These are phyloP conservation scores for Hypocryptadius cinnamomeus DNA, from an alignment of 2,113 vertebrate genomes.

Conservation along the genomic window DNA sequence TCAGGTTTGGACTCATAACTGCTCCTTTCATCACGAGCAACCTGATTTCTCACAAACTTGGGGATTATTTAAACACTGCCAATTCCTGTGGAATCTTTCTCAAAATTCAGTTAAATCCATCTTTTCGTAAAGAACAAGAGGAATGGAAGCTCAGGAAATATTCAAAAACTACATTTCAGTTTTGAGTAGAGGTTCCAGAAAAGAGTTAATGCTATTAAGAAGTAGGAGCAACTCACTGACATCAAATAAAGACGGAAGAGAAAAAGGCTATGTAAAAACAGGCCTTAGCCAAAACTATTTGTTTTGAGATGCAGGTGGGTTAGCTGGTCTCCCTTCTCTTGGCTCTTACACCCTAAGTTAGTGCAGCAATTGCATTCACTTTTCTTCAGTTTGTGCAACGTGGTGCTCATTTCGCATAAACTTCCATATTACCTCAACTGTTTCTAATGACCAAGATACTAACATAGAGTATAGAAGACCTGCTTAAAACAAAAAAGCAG, in stretches of 20 bases:
- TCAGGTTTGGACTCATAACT: neutral
- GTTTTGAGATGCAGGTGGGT: neutral
- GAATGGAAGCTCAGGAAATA: neutral
- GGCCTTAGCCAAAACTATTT: neutral
- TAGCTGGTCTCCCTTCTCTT: neutral
- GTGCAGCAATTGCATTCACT: neutral
- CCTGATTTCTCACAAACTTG: neutral
- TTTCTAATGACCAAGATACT: neutral
- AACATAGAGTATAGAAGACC: neutral
- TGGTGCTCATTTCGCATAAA: neutral
- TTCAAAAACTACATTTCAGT: neutral
- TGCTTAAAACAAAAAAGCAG: neutral
- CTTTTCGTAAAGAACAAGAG: neutral
- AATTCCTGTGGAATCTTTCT: neutral
- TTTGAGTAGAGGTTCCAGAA: neutral
- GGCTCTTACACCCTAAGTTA: neutral
- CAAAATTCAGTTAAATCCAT: neutral
- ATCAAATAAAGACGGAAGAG: neutral
- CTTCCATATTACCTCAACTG: neutral
- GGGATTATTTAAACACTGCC: neutral
- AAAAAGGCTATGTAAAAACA: neutral
- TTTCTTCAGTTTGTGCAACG: neutral
- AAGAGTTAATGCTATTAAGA: neutral
- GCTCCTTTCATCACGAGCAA: neutral
- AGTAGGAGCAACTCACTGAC: neutral